These are phyloP conservation scores for Steinernema scapterisci DNA, from an alignment of 2,888 invertebrate genomes.

Conservation along the genomic window DNA sequence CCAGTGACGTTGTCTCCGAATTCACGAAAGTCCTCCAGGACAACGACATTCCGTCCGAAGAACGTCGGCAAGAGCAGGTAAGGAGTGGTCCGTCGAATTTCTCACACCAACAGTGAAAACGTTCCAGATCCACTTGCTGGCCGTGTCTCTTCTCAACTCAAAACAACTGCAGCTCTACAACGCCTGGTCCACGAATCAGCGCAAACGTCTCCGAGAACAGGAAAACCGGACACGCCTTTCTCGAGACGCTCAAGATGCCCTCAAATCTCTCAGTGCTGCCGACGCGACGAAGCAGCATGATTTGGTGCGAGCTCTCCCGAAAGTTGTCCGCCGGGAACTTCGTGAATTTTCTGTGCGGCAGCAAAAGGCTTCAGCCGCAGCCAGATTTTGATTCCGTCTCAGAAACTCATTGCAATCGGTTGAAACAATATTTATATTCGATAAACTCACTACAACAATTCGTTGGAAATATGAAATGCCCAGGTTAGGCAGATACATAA, in stretches of 20 bases:
- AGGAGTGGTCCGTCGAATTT: too few relatives aligned
- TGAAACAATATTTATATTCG: constrained; percentile 24
- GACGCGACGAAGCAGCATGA: not conserved
- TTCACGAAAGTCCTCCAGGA: constrained; percentile 54
- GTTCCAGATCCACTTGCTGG: constrained; percentile 61
- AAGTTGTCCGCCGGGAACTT: constrained; percentile 35
- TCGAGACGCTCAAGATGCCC: constrained; percentile 39
- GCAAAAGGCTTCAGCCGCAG: too few relatives aligned
- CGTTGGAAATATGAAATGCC: not conserved
- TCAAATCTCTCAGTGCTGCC: constrained; percentile 34
- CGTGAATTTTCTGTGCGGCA: constrained; percentile 33
- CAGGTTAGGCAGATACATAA: not conserved
- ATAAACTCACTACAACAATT: constrained; percentile 22
- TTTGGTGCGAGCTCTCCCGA: constrained; percentile 31
- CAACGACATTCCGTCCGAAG: constrained; percentile 61
- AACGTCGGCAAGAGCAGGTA: constrained; percentile 56
- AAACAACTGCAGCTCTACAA: constrained; percentile 59
- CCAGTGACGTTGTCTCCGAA: constrained; percentile 43
- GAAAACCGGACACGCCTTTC: constrained; percentile 41
- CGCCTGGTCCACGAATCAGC: constrained; percentile 55
- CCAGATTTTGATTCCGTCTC: too few relatives aligned
- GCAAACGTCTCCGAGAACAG: constrained; percentile 36
- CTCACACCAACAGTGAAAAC: too few relatives aligned
- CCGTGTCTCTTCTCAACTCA: constrained; percentile 59
- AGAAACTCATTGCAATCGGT: too few relatives aligned